These are phyloP conservation scores for Oscheius sp. DNA, from an alignment of 2,888 invertebrate species.

Conservation along the genomic window DNA sequence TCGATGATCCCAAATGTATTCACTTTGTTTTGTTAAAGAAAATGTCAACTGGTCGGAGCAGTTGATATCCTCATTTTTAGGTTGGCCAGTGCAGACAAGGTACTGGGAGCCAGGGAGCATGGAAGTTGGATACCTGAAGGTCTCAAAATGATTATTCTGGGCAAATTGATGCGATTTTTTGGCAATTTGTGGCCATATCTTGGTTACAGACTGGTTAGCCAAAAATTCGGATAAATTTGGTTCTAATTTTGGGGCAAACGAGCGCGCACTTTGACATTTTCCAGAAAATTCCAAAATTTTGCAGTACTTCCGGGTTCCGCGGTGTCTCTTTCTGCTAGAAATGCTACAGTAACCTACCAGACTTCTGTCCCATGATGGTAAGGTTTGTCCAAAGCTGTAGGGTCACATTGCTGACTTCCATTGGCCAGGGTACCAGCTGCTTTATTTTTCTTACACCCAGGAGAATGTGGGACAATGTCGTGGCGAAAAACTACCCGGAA, in stretches of 20 bases:
- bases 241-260: too few relatives aligned
- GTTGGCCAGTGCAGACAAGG: constrained; percentile 54
- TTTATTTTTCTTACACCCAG: constrained; percentile 63
- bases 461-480: constrained; percentile 70
- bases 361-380: constrained; percentile 67
- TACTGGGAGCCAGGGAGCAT: constrained; percentile 56
- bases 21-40: constrained; percentile 43
- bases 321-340: neutral
- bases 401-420: constrained; percentile 54
- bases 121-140: constrained; percentile 28
- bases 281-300: too few relatives aligned
- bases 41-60: constrained; percentile 54
- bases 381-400: constrained; percentile 42
- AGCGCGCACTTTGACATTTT: too few relatives aligned
- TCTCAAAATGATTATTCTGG: neutral
- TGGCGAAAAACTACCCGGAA: constrained; percentile 64
- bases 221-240: neutral
- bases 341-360: constrained; percentile 39
- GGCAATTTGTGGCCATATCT: too few relatives aligned
- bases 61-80: constrained; percentile 57
- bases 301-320: too few relatives aligned
- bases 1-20: constrained; percentile 60
- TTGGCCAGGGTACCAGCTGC: constrained; percentile 39
- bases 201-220: too few relatives aligned
- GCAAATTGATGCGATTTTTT: too few relatives aligned